phyloP scores from a whole-genome alignment of 2,888 invertebrate species.

The Anaspis maculata region DNA sequence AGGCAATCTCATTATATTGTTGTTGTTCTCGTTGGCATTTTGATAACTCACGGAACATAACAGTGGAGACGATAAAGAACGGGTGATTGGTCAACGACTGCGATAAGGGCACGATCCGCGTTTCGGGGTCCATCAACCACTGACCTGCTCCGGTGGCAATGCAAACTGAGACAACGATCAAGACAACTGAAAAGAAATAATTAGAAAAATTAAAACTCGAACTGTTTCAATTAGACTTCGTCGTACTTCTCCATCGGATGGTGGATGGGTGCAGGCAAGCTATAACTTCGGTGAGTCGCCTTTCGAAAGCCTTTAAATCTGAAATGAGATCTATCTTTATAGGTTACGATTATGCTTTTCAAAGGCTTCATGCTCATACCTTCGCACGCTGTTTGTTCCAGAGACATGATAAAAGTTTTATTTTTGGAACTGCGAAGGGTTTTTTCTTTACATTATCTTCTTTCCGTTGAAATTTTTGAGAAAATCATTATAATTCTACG shows the following conservation, averaged over 20 bases:
- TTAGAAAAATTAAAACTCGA: too few species aligned
- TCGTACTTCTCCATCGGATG: constrained; percentile 89
- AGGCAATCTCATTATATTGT: not conserved
- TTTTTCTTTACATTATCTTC: too few species aligned
- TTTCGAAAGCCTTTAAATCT: constrained; percentile 97
- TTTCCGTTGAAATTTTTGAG: too few species aligned
- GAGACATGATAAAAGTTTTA: constrained; percentile 50
- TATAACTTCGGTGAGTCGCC: constrained; percentile 94
- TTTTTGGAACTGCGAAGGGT: too few species aligned
- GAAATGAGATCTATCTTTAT: constrained; percentile 42
- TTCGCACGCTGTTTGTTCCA: constrained; percentile 88
- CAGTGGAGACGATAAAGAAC: constrained; percentile 83
- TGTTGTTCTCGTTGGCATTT: constrained; percentile 1
- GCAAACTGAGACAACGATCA: constrained; percentile 79
- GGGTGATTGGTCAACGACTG: constrained; percentile 92
- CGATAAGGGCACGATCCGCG: constrained; percentile 81
- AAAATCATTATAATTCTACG: too few species aligned
- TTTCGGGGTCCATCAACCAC: constrained; percentile 91
- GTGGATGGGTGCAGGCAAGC: constrained; percentile 92
- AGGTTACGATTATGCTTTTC: constrained; percentile 30
- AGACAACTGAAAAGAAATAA: constrained; percentile 57
- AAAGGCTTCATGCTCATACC: constrained; percentile 49
- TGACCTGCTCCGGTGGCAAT: constrained; percentile 93
- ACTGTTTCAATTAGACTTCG: not conserved
- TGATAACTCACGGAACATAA: constrained; percentile 60